Conservation (phyloP, 2,888 invertebrate genomes). For the Apamea anceps region DNA sequence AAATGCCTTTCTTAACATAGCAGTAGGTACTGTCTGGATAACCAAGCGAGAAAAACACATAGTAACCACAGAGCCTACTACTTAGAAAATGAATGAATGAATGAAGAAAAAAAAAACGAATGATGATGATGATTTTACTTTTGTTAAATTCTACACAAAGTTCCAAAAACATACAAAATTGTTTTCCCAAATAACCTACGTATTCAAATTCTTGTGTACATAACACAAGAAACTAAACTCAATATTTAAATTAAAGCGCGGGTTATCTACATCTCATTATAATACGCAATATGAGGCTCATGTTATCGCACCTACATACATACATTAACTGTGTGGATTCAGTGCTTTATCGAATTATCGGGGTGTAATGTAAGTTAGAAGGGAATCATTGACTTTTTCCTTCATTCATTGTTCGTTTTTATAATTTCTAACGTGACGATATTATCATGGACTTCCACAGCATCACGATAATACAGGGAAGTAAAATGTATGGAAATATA, state of each 20-base stretch:
- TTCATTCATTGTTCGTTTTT: neutral
- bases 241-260: slow-evolving; percentile 66
- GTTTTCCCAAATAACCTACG: slow-evolving; percentile 57
- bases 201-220: slow-evolving; percentile 61
- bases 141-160: neutral
- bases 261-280: slow-evolving; percentile 68
- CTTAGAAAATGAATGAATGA: no score
- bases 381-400: neutral
- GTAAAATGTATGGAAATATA: no score
- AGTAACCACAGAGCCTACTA: slow-evolving; percentile 9
- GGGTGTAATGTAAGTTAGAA: slow-evolving; percentile 2
- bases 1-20: neutral
- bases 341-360: slow-evolving; percentile 15
- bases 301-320: slow-evolving; percentile 47
- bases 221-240: slow-evolving; percentile 61
- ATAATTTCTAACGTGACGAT: neutral
- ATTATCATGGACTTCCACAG: neutral
- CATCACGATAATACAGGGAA: no score
- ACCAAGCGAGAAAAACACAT: neutral
- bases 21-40: neutral
- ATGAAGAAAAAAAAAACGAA: no score
- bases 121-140: no score
- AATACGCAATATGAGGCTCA: slow-evolving; percentile 57
- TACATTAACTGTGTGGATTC: slow-evolving; percentile 30
- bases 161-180: slow-evolving; percentile 39